These are phyloP conservation scores for Oplegnathus fasciatus DNA, from an alignment of 2,113 vertebrate species.

Conservation along the genomic window DNA sequence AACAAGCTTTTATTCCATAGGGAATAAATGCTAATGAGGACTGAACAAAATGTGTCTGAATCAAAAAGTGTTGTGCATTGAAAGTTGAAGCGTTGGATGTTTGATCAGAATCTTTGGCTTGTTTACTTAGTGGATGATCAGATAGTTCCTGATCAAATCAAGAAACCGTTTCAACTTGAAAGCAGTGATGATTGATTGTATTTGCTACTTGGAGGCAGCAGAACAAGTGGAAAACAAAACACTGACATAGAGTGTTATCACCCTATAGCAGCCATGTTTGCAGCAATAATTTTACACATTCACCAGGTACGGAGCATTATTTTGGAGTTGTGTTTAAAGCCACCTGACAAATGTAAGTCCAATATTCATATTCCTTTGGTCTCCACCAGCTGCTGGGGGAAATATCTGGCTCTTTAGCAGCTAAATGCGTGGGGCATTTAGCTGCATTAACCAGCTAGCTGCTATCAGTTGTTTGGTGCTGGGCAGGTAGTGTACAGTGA, in stretches of 20 bases:
- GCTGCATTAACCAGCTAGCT: constrained; percentile 2
- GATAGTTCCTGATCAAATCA: not conserved
- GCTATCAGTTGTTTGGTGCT: constrained; percentile 14
- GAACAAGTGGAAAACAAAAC: not conserved
- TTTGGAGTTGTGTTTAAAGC: constrained; percentile 3
- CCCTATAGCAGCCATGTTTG: not conserved
- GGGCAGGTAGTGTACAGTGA: not conserved
- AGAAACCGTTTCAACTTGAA: not conserved
- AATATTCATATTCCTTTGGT: constrained; percentile 8
- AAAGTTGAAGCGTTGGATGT: too few relatives aligned
- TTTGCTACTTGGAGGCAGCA: not conserved
- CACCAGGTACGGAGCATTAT: not conserved
- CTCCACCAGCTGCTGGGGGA: constrained; percentile 9
- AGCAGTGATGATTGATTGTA: not conserved
- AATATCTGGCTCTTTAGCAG: constrained; percentile 14
- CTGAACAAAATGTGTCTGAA: not conserved
- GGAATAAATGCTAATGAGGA: too few relatives aligned
- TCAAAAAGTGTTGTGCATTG: not conserved
- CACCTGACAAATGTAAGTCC: constrained; percentile 8
- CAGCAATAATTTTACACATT: constrained; percentile 4
- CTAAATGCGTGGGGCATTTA: too few relatives aligned
- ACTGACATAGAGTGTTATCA: not conserved
- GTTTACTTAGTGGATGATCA: not conserved
- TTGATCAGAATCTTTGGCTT: not conserved
- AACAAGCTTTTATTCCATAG: not conserved